phyloP scores from a whole-genome alignment of 2,797 vertebrate species.

The Halcyon smyrnensis region DNA sequence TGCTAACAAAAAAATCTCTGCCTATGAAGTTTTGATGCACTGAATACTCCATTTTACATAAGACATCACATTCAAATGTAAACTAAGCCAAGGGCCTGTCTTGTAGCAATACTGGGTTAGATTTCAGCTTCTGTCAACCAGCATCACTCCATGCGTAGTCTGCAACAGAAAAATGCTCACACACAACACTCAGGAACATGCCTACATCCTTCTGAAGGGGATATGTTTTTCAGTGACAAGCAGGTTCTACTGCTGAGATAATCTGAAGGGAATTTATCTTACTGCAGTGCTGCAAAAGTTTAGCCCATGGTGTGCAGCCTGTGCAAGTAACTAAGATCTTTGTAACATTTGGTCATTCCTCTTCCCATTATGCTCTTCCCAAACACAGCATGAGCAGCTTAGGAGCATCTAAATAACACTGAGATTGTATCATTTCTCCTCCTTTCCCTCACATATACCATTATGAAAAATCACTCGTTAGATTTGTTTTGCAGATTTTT shows the following conservation, averaged over 20 bases:
- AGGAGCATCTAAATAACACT: neutral
- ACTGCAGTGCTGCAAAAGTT: neutral
- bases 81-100: neutral
- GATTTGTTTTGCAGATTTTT: neutral
- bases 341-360: neutral
- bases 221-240: neutral
- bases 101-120: neutral
- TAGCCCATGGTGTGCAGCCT: neutral
- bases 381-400: neutral
- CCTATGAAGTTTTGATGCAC: neutral
- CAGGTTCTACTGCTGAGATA: neutral
- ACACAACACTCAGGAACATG: neutral
- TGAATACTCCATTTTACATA: neutral
- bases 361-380: neutral
- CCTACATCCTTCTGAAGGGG: neutral
- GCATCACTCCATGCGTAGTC: rapidly evolving
- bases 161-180: neutral
- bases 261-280: neutral
- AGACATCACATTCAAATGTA: neutral
- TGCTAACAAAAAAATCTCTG: neutral
- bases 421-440: neutral
- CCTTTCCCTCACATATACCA: neutral
- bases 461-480: neutral
- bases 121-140: neutral
- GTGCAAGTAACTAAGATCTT: neutral